Conservation (phyloP, 2,113 vertebrate species). For the Leucopsar rothschildi region DNA sequence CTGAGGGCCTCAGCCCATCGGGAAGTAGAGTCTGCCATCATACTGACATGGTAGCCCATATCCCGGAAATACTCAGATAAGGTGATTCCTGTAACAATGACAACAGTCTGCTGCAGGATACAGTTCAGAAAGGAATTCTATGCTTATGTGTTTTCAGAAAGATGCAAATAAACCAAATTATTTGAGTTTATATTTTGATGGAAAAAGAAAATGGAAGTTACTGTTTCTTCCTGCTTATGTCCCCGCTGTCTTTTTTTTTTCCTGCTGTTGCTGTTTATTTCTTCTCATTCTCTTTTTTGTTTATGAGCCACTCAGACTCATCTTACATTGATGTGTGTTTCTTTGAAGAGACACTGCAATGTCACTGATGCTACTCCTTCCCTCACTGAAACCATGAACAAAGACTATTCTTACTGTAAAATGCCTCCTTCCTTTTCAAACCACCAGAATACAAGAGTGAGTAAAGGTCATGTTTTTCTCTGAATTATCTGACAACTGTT, state of each 20-base stretch:
- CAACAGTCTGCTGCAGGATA: neutral
- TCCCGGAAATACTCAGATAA: slow-evolving; percentile 97
- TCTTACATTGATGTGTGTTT: neutral
- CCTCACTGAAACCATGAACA: neutral
- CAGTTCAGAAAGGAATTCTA: neutral
- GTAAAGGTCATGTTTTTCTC: neutral
- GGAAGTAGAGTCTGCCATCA: slow-evolving; percentile 99
- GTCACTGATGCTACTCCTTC: neutral
- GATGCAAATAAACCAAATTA: neutral
- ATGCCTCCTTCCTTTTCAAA: neutral
- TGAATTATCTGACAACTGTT: neutral
- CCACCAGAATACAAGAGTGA: neutral
- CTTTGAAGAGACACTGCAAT: neutral
- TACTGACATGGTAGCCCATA: slow-evolving; percentile 98
- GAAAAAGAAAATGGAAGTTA: neutral
- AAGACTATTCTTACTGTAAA: neutral
- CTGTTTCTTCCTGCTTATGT: neutral
- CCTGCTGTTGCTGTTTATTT: neutral
- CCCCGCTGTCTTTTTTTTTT: neutral
- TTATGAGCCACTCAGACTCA: neutral
- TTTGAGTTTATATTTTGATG: neutral
- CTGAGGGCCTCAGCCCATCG: slow-evolving; percentile 97
- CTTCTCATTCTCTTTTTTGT: neutral
- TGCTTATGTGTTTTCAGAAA: neutral
- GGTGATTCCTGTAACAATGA: slow-evolving; percentile 84